Conservation (phyloP, 1,140 invertebrate genomes). For the Tetraneura akinire region DNA sequence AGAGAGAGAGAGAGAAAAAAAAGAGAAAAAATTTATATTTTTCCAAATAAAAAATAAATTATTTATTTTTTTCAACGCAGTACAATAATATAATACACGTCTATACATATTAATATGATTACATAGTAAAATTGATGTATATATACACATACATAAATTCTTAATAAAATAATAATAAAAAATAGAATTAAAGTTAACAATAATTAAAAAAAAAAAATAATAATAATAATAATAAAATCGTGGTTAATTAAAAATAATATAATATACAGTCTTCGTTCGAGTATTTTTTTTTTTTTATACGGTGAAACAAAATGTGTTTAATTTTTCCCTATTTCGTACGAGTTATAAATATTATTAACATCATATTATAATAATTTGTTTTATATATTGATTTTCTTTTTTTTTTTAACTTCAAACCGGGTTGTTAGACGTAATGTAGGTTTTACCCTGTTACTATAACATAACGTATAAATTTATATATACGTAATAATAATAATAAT, state of each 20-base stretch:
- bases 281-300: too few relatives aligned
- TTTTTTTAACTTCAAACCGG: neutral
- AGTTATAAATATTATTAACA: too few relatives aligned
- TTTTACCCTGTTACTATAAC: constrained; percentile 26
- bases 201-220: constrained; percentile 39
- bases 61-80: constrained; percentile 49
- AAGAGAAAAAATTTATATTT: neutral
- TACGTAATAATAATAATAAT: too few relatives aligned
- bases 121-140: constrained; percentile 40
- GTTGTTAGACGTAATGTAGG: constrained; percentile 1
- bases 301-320: constrained; percentile 43
- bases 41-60: constrained; percentile 48
- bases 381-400: neutral
- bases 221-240: constrained; percentile 36
- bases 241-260: constrained; percentile 46
- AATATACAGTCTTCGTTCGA: constrained; percentile 45
- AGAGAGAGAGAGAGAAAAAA: neutral
- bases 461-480: too few relatives aligned
- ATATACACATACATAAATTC: constrained; percentile 29
- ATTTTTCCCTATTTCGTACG: neutral
- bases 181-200: constrained; percentile 50
- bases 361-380: too few relatives aligned
- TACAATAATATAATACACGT: constrained; percentile 47
- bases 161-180: constrained; percentile 45
- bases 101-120: constrained; percentile 46